phyloP scores from a whole-genome alignment of 2,888 invertebrate genomes.

The Bhutanitis thaidina region DNA sequence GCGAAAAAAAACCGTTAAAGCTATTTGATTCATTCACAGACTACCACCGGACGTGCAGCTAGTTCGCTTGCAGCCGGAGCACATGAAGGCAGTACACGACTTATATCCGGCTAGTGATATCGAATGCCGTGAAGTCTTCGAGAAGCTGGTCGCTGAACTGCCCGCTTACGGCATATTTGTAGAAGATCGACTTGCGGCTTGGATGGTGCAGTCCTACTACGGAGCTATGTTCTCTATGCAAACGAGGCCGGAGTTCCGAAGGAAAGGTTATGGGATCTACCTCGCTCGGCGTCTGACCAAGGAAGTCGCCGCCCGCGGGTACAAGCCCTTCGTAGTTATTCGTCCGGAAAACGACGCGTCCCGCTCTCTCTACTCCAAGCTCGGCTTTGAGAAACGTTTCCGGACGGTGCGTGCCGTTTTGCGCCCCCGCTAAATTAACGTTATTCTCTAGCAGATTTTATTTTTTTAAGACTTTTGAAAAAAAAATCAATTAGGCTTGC shows the following conservation, averaged over 20 bases:
- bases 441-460: conserved; percentile 77
- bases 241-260: conserved; percentile 87
- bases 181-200: conserved; percentile 88
- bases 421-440: conserved; percentile 73
- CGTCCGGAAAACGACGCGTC: conserved; percentile 92
- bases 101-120: conserved; percentile 93
- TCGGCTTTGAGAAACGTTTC: conserved; percentile 89
- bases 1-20: no score
- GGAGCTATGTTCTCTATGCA: conserved; percentile 97
- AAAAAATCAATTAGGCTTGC: conserved; percentile 73
- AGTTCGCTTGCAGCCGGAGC: conserved; percentile 86
- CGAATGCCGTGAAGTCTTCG: conserved; percentile 91
- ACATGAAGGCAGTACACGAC: conserved; percentile 91
- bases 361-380: conserved; percentile 89
- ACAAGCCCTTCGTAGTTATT: conserved; percentile 92
- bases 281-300: conserved; percentile 84
- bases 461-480: conserved; percentile 79
- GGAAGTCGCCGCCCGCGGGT: conserved; percentile 85
- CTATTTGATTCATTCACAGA: conserved; percentile 37
- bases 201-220: conserved; percentile 95
- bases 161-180: conserved; percentile 91
- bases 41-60: conserved; percentile 86
- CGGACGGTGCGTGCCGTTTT: conserved; percentile 90
- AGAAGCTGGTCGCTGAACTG: conserved; percentile 86
- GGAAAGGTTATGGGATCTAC: conserved; percentile 87